Percentiles rank a stretch among this genome's conserved stretches.
Evolutionary conservation across 2,113 vertebrate species (phyloP).

Genomic region (Climacteris rufus): DNA sequence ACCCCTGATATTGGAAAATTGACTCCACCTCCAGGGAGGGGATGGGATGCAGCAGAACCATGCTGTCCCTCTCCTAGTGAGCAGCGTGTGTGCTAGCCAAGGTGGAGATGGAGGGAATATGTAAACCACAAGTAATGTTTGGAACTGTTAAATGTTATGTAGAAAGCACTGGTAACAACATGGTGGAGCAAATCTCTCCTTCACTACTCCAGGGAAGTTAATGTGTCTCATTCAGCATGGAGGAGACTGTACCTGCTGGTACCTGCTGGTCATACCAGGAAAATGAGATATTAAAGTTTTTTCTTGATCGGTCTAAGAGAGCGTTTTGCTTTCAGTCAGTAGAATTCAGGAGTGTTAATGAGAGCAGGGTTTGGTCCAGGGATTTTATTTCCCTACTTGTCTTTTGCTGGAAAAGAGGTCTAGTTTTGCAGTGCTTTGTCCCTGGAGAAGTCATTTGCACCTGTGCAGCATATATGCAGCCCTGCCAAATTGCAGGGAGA

Average conservation of each 20-base stretch:
- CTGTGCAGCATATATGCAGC: neutral
- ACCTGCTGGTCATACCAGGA: neutral
- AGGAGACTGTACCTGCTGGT: neutral
- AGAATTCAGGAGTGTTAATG: conserved; percentile 31
- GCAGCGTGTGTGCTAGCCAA: neutral
- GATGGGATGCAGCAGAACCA: neutral
- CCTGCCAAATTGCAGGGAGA: neutral
- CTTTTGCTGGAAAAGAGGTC: neutral
- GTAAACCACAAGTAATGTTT: neutral
- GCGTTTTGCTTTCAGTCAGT: neutral
- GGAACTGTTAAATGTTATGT: neutral
- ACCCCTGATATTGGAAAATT: conserved; percentile 17
- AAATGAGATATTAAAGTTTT: neutral
- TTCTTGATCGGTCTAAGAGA: neutral
- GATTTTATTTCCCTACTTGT: conserved; percentile 42
- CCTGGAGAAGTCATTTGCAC: conserved; percentile 59
- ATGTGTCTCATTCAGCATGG: neutral
- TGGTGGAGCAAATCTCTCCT: neutral
- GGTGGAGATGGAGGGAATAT: neutral
- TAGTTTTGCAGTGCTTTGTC: neutral
- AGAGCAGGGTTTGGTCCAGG: neutral
- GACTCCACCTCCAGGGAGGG: neutral
- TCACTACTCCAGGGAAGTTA: neutral
- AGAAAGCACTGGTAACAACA: neutral
- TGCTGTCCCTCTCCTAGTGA: neutral